These are phyloP conservation scores for Taenaris catops DNA, from an alignment of 2,888 invertebrate genomes.

Conservation along the genomic window DNA sequence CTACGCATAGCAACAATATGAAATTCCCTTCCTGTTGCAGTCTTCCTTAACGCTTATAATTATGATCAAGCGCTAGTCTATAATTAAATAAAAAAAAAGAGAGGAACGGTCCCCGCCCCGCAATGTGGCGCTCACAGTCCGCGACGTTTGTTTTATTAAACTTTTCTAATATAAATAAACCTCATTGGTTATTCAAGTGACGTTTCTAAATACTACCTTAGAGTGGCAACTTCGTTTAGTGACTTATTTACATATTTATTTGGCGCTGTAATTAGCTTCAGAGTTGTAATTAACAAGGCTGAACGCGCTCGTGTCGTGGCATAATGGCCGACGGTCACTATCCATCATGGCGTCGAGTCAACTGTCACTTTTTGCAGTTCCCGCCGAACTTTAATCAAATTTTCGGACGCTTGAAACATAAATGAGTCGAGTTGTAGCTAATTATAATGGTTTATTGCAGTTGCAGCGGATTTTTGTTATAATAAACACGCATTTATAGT, in stretches of 20 bases:
- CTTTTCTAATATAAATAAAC: not conserved
- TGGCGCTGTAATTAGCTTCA: slow-evolving; percentile 50
- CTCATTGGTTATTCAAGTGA: slow-evolving; percentile 10
- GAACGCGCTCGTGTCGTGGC: slow-evolving; percentile 56
- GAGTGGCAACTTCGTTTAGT: slow-evolving; percentile 6
- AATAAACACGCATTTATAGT: not conserved
- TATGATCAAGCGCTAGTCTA: too few relatives aligned
- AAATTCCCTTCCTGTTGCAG: too few relatives aligned
- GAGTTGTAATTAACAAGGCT: slow-evolving; percentile 53
- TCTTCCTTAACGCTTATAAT: too few relatives aligned
- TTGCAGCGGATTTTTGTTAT: not conserved
- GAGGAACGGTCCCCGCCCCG: too few relatives aligned
- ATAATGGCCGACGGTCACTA: slow-evolving; percentile 51
- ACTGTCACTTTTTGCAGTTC: slow-evolving; percentile 55
- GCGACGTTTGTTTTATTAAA: too few relatives aligned
- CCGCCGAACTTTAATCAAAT: slow-evolving; percentile 55
- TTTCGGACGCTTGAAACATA: slow-evolving; percentile 27
- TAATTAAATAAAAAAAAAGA: too few relatives aligned
- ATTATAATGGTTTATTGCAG: slow-evolving; percentile 1
- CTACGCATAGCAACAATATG: too few relatives aligned
- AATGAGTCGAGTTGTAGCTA: slow-evolving; percentile 1
- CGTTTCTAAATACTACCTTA: not conserved
- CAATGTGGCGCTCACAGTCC: too few relatives aligned
- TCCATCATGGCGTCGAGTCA: slow-evolving; percentile 57
- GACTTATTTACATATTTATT: slow-evolving; percentile 34